Percentiles rank a stretch among this genome's conserved stretches.
Conservation (phyloP, 1,140 invertebrate genomes). For the Drosophila pandora region DNA sequence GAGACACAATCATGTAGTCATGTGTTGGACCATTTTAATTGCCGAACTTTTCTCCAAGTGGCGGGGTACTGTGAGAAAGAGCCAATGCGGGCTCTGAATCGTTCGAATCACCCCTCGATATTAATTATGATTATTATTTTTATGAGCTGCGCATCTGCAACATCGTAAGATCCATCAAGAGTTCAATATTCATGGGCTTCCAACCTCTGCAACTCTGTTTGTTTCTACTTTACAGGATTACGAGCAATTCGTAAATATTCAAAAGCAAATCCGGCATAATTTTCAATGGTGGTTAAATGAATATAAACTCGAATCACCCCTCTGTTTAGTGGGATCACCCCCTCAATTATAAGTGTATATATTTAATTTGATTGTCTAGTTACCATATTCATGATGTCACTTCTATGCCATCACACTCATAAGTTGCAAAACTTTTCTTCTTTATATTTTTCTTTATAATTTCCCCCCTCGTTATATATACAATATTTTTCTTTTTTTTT, state of each 20-base stretch:
- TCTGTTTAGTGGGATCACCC: not conserved
- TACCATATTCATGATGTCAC: slow-evolving; percentile 53
- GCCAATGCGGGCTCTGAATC: slow-evolving; percentile 58
- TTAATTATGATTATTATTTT: slow-evolving; percentile 61
- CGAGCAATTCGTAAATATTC: slow-evolving; percentile 26
- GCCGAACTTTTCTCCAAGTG: slow-evolving; percentile 59
- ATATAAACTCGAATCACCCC: slow-evolving; percentile 14
- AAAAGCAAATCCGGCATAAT: slow-evolving; percentile 18
- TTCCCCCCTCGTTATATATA: not conserved
- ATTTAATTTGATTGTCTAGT: slow-evolving; percentile 51
- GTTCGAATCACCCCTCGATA: slow-evolving; percentile 55
- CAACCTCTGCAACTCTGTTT: not conserved
- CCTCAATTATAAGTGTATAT: slow-evolving; percentile 47
- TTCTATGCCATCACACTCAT: slow-evolving; percentile 34
- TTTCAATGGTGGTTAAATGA: slow-evolving; percentile 17
- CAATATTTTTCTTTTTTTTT: not conserved
- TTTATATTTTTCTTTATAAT: not conserved
- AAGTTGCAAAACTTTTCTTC: slow-evolving; percentile 41
- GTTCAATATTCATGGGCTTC: not conserved
- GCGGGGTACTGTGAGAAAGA: not conserved
- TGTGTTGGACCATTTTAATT: slow-evolving; percentile 71
- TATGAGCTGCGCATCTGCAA: slow-evolving; percentile 65
- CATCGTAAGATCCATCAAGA: slow-evolving; percentile 1
- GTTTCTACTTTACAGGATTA: not conserved
- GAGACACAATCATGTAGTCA: slow-evolving; percentile 48